These are phyloP conservation scores for Chrysocyon brachyurus DNA, from an alignment of 2,797 vertebrate genomes.

Conservation along the genomic window DNA sequence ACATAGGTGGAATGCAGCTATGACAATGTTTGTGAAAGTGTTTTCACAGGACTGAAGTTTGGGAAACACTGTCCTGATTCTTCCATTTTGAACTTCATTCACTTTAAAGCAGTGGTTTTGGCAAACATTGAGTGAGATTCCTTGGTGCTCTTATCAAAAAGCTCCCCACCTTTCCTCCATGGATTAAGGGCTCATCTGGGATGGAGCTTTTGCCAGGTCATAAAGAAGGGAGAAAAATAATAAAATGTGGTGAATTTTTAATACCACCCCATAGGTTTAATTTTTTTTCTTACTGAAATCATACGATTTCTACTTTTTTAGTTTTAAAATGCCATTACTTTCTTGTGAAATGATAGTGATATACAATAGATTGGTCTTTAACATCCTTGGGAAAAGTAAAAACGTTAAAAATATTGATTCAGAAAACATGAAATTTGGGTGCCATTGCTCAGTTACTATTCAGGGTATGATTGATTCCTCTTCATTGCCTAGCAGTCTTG, in stretches of 20 bases:
- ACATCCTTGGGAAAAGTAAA: constrained; percentile 44
- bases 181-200: not conserved
- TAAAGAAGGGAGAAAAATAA: not conserved
- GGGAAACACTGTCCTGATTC: not conserved
- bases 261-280: not conserved
- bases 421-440: not conserved
- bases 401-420: not conserved
- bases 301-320: not conserved
- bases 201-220: not conserved
- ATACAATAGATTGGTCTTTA: not conserved
- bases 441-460: not conserved
- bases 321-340: constrained; percentile 40
- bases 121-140: not conserved
- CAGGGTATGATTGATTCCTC: not conserved
- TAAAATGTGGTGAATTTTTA: not conserved
- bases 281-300: not conserved
- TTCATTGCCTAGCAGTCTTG: not conserved
- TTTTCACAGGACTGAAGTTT: constrained; percentile 5
- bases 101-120: constrained; percentile 11
- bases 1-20: not conserved
- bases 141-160: not conserved
- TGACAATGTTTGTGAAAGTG: not conserved
- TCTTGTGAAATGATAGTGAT: constrained; percentile 37
- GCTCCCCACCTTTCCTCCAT: not conserved
- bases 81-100: constrained; percentile 41